Conservation (phyloP, 2,113 vertebrate species). For the Melanotaenia duboulayi region DNA sequence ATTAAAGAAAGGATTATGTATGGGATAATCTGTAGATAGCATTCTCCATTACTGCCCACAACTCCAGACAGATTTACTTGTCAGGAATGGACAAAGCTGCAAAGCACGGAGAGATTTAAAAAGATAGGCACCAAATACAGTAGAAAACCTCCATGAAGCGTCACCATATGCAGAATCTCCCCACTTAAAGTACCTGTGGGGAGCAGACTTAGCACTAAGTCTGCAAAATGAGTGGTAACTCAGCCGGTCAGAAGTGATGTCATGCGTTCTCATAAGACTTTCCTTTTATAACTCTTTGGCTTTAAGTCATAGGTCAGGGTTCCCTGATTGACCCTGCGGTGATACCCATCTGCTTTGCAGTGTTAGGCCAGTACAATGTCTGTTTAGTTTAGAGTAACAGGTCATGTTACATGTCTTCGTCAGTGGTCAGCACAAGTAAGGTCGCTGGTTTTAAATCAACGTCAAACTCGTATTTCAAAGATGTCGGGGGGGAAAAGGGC, state of each 20-base stretch:
- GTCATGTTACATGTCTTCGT: constrained; percentile 38
- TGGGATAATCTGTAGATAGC: constrained; percentile 34
- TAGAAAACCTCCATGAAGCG: background rate
- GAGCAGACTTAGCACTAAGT: constrained; percentile 6
- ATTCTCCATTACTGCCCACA: constrained; percentile 31
- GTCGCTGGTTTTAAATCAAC: constrained; percentile 47
- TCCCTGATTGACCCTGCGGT: constrained; percentile 31
- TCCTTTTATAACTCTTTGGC: constrained; percentile 49
- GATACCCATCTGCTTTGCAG: constrained; percentile 27
- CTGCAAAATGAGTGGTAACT: constrained; percentile 16
- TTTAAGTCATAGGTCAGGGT: constrained; percentile 32
- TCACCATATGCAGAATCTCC: background rate
- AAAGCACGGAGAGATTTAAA: background rate
- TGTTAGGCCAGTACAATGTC: background rate
- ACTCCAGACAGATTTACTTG: constrained; percentile 32
- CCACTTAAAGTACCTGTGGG: background rate
- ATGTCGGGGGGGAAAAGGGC: background rate
- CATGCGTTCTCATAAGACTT: constrained; percentile 50
- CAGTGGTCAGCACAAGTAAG: constrained; percentile 5
- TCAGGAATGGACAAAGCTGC: background rate
- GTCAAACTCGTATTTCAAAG: constrained; percentile 33
- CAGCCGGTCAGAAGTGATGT: constrained; percentile 31
- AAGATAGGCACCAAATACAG: constrained; percentile 4
- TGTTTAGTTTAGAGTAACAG: constrained; percentile 11
- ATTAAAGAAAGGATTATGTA: constrained; percentile 9